phyloP scores from a whole-genome alignment of 2,797 vertebrate genomes.

The Danio albolineatus region DNA sequence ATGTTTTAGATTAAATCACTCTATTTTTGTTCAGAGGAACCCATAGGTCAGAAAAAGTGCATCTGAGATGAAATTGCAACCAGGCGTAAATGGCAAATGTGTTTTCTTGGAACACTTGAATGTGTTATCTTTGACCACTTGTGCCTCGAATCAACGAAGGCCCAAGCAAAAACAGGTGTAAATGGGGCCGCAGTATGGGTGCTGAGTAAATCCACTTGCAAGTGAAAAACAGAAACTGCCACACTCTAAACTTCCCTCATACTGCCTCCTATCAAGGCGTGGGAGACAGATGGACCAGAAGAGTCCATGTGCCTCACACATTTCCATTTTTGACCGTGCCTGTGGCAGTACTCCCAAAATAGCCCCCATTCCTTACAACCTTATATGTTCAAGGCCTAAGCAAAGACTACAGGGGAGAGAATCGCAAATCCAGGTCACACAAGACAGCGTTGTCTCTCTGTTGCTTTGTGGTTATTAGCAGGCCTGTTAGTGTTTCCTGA shows the following conservation, averaged over 20 bases:
- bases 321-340: constrained; percentile 74
- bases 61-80: background rate
- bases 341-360: constrained; percentile 89
- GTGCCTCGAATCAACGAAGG: background rate
- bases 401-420: constrained; percentile 66
- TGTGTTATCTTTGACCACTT: background rate
- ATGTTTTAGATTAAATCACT: no score
- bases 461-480: constrained; percentile 60
- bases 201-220: constrained; percentile 48
- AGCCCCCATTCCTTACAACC: constrained; percentile 84
- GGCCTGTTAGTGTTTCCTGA: constrained; percentile 55
- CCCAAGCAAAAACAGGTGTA: background rate
- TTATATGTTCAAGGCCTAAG: constrained; percentile 89
- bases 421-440: constrained; percentile 77
- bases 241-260: constrained; percentile 75
- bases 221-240: constrained; percentile 67
- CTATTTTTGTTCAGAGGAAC: no score
- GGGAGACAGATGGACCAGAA: constrained; percentile 74
- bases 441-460: constrained; percentile 65
- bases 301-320: constrained; percentile 63
- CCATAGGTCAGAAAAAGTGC: background rate
- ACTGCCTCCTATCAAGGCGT: constrained; percentile 68
- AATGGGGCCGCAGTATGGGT: background rate
- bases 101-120: background rate
- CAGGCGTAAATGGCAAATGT: background rate